Base-by-base conservation (phyloP, 2,113 vertebrate genomes). In the Stigmatopora nigra region DNA sequence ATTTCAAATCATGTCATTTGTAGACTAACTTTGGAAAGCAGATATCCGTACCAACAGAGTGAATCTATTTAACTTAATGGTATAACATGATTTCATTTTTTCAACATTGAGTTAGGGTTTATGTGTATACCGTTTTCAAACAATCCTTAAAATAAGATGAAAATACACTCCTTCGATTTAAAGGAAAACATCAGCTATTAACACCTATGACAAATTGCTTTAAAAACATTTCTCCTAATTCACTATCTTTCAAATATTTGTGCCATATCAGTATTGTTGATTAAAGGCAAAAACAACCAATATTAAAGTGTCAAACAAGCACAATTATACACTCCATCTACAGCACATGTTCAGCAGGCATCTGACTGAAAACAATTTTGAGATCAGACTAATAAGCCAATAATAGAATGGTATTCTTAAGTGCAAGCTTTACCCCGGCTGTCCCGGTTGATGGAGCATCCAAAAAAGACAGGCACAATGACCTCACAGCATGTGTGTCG, bases 401-500 rank as follows among this genome's bases (percentile, higher is more conserved):
- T 55, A 66, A 61, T 41, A 41, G 1, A 7, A 2, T 48, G 36
- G 69, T 68, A 77, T 52, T 56, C 65, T 72, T 45, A 64, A 70
- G 68, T 58, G 66, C 64, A 63, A 31, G 66, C 51, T 63, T 11
- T 58, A 65, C 45, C 20, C 70, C 84, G 86, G 82, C 84, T 87
- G 84, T 80, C 79, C 69, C 57, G 64, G 59, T 47, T 64, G 52
- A 68, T 36, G 48, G 71, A 68, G 70, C 25, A 72, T 71, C 59
- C 13, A 31, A 65, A 68, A 65, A 73, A 56, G 68, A 62, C 38
- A 47, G 72, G 52, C 67, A 72, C 13, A 57, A 44, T 78, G 68
- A 77, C 73, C 73, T 68, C 69, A 66, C 44, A 69, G 70, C 62
- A 67, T 81, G 66, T 73, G 81, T 62, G 77, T 75, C 81, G 67